phyloP scores from a whole-genome alignment of 2,888 invertebrate species.

The Phanerotoma sp. region DNA sequence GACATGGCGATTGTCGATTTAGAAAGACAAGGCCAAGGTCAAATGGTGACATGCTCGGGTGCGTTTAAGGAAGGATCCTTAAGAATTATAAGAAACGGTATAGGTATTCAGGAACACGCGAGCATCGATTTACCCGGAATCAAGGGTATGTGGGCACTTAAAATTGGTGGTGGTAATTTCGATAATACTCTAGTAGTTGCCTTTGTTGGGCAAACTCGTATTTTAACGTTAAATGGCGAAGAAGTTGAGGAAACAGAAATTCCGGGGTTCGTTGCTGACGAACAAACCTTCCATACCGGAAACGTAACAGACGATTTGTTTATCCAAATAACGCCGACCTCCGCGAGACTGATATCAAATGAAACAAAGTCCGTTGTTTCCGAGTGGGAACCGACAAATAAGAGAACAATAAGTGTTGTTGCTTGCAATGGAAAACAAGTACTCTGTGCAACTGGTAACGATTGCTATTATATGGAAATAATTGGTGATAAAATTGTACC shows the following conservation, averaged over 20 bases:
- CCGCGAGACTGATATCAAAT: conserved; percentile 71
- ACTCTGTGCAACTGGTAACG: conserved; percentile 85
- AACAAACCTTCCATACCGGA: conserved; percentile 92
- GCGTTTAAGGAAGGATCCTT: conserved; percentile 97
- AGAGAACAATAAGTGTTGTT: conserved; percentile 83
- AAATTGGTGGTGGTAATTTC: conserved; percentile 65
- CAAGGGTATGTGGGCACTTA: conserved; percentile 98
- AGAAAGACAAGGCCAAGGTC: conserved; percentile 95
- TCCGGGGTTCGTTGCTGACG: conserved; percentile 84
- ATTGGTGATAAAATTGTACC: conserved; percentile 65
- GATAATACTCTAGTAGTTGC: conserved; percentile 93
- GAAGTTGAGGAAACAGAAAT: conserved; percentile 98
- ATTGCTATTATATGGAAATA: conserved; percentile 80
- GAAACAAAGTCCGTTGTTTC: conserved; percentile 67
- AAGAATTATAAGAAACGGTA: conserved; percentile 96
- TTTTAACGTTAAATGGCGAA: conserved; percentile 86
- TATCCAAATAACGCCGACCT: conserved; percentile 73
- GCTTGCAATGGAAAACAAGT: conserved; percentile 76
- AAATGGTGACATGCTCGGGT: conserved; percentile 96
- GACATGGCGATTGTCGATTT: conserved; percentile 98
- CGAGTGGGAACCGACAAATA: conserved; percentile 73
- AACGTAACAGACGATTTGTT: conserved; percentile 86
- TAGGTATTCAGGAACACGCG: conserved; percentile 97
- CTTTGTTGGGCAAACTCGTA: conserved; percentile 96
- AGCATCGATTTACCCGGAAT: conserved; percentile 96